Evolutionary conservation across 1,140 invertebrate species (phyloP), one percentile per base, ranked within the genome.

Genomic region (Liolophura sinensis): DNA sequence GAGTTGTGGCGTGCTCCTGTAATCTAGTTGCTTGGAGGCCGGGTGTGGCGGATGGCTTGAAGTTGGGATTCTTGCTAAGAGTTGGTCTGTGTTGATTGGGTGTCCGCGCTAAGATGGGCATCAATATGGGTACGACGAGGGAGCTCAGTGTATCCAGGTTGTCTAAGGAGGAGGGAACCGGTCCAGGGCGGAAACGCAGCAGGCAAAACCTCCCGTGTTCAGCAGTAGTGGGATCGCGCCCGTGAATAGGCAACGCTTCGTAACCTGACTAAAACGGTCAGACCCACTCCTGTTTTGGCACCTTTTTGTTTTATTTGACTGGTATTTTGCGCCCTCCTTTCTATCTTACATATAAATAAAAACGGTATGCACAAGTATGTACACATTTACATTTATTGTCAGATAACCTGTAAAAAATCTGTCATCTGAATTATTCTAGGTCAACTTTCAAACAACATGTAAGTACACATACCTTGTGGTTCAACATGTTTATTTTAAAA

Each of bases 151-250:
- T 85, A 71, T 79, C 91, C 93, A 95, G 93, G 93, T 95, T 92
- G 87, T 75, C 83, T 88, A 88, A 96, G 89, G 93, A 95, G 92
- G 90, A 91, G 92, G 90, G 93, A 87, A 96, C 88, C 91, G 93
- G 93, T 92, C 92, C 93, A 96, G 93, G 91, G 91, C 91, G 92
- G 93, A 91, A 93, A 95, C 91, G 89, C 90, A 94, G 92, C 93
- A 95, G 92, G 92, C 92, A 93, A 94, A 93, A 95, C 92, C 92
- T 90, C 90, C 92, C 93, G 92, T 92, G 92, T 92, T 88, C 91
- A 88, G 91, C 92, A 94, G 93, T 95, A 95, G 93, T 93, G 93
- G 93, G 93, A 95, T 93, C 90, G 94, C 93, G 91, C 89, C 92
- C 89, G 92, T 92, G 94, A 96, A 93, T 93, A 90, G 89, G 89